Evolutionary conservation across 1,140 invertebrate genomes (phyloP), one percentile per base, ranked within the genome.

Genomic region (Onthophagus taurus): DNA sequence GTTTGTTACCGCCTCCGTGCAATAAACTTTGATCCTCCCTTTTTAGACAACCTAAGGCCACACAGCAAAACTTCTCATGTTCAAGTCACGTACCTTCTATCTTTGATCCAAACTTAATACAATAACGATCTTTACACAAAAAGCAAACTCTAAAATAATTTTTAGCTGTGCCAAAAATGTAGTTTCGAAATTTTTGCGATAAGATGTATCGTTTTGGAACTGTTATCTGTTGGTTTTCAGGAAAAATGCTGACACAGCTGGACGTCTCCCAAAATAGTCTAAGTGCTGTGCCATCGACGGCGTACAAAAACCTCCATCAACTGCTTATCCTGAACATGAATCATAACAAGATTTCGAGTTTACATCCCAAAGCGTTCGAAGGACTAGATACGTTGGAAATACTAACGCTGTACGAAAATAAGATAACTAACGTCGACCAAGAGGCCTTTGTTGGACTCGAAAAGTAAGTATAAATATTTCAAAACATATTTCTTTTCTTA

Each of bases 301-400:
- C 89, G 1, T 73, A 91, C 44, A 78, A 77, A 53, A 80, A 80
- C 57, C 76, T 92, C 21, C 81, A 85, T 59, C 79, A 83, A 55
- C 72, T 92, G 42, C 74, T 89, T 26, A 89, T 90, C 51, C 70
- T 94, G 11, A 91, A 90, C 62, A 75, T 94, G 66, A 90, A 91
- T 63, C 84, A 89, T 63, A 94, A 94, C 61, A 86, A 84, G 56
- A 81, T 89, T 46, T 75, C 67, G 11, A 75, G 75, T 33, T 72
- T 93, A 13, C 84, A 85, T 52, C 73, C 75, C 26, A 77, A 75
- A 41, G 86, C 86, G 13, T 91, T 94, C 54, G 75, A 84, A 51
- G 86, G 86, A 2, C 72, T 91, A 49, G 83, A 87, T 47, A 87
- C 86, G 4, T 69, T 90, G 34, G 85, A 89, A 62, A 85, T 90